phyloP scores from a whole-genome alignment of 2,888 invertebrate genomes.

The Eulithis testata region DNA sequence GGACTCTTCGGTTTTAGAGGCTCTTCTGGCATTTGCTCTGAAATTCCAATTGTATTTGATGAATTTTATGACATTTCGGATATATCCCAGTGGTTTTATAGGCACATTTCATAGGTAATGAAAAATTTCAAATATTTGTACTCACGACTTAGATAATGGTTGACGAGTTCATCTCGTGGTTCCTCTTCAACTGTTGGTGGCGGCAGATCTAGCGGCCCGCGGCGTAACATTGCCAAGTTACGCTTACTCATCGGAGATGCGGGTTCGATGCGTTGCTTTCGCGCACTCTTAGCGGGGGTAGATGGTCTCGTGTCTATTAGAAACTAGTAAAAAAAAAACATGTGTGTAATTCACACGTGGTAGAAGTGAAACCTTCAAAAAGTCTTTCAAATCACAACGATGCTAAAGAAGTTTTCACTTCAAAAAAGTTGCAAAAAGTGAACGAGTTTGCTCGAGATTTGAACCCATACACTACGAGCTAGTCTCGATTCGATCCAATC shows the following conservation, averaged over 20 bases:
- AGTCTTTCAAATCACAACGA: too few species aligned
- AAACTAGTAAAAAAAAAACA: too few species aligned
- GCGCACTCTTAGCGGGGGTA: constrained; percentile 62
- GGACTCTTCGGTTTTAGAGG: constrained; percentile 54
- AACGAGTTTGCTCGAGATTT: too few species aligned
- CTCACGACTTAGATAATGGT: constrained; percentile 75
- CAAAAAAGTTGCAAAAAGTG: too few species aligned
- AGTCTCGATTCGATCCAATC: too few species aligned
- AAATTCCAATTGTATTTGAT: background rate
- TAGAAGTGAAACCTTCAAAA: too few species aligned
- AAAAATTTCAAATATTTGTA: constrained; percentile 20
- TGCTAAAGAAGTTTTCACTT: too few species aligned
- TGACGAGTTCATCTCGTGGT: constrained; percentile 68
- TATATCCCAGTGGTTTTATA: background rate
- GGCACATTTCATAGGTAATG: background rate
- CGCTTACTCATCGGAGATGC: constrained; percentile 80
- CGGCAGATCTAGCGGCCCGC: constrained; percentile 62
- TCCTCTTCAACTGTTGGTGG: constrained; percentile 46
- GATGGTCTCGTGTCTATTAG: constrained; percentile 59
- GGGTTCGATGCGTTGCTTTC: constrained; percentile 54
- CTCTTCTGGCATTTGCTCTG: constrained; percentile 54
- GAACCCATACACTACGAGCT: too few species aligned
- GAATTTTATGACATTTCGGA: background rate
- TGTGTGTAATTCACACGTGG: too few species aligned
- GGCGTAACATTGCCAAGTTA: constrained; percentile 81